Conservation (phyloP, 2,888 invertebrate species). For the Meloe dianella region DNA sequence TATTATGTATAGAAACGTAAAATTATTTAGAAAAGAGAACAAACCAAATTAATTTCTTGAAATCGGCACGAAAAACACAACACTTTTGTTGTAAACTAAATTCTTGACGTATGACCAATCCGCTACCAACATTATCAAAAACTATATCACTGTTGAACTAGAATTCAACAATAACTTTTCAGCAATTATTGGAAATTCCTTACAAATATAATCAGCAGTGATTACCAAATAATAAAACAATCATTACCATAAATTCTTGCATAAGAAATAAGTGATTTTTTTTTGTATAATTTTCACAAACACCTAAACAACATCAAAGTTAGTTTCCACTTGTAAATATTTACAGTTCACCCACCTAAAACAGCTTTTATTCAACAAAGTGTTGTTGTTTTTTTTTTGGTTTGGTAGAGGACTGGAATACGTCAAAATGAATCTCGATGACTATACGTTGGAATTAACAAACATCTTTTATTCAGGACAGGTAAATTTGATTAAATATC, state of each 20-base stretch:
- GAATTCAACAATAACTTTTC: not conserved
- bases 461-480: constrained; percentile 90
- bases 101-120: constrained; percentile 44
- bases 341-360: constrained; percentile 6
- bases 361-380: not conserved
- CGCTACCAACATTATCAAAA: constrained; percentile 41
- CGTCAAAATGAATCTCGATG: constrained; percentile 77
- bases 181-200: not conserved
- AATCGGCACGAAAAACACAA: not conserved
- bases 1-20: not conserved
- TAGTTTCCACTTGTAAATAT: constrained; percentile 21
- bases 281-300: constrained; percentile 12
- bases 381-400: no score
- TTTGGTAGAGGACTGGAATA: not conserved
- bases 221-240: no score
- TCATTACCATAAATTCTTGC: no score
- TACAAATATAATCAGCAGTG: no score
- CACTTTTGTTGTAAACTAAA: constrained; percentile 31
- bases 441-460: constrained; percentile 85
- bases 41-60: not conserved
- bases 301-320: not conserved
- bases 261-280: not conserved
- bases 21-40: not conserved
- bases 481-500: constrained; percentile 61
- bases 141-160: constrained; percentile 13